A percentile compares a stretch with the other conserved stretches of the same genome.
phyloP scores from a whole-genome alignment of 2,113 vertebrate genomes.

The Podarcis cretensis region DNA sequence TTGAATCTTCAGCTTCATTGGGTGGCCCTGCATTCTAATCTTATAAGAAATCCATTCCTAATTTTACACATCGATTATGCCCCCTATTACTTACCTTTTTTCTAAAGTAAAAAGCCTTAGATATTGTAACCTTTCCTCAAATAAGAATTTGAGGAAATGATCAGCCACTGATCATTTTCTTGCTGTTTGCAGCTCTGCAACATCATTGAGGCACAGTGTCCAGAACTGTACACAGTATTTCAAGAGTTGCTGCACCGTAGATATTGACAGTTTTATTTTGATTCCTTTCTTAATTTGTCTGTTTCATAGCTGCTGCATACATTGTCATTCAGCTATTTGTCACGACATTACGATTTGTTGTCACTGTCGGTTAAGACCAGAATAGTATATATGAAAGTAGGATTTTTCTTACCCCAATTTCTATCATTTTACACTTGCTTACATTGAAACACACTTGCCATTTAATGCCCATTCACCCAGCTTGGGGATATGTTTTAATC shows the following conservation, averaged over 20 bases:
- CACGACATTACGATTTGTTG: neutral
- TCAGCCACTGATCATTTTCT: no score
- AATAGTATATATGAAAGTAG: neutral
- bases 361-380: neutral
- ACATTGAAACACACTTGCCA: neutral
- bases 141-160: no score
- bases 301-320: neutral
- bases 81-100: no score
- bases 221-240: no score
- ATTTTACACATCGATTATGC: no score
- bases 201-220: neutral
- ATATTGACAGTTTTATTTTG: neutral
- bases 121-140: neutral
- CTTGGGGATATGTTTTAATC: no score
- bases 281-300: neutral
- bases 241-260: neutral
- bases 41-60: no score
- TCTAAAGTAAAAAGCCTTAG: no score
- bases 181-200: neutral
- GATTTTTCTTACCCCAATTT: neutral
- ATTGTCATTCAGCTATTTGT: no score
- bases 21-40: no score
- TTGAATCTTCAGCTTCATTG: no score
- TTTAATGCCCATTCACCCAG: no score
- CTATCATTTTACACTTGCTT: neutral